Evolutionary conservation across 1,140 invertebrate species (phyloP), one percentile per base, ranked within the genome.

Genomic region (Zelostemma sp.): DNA sequence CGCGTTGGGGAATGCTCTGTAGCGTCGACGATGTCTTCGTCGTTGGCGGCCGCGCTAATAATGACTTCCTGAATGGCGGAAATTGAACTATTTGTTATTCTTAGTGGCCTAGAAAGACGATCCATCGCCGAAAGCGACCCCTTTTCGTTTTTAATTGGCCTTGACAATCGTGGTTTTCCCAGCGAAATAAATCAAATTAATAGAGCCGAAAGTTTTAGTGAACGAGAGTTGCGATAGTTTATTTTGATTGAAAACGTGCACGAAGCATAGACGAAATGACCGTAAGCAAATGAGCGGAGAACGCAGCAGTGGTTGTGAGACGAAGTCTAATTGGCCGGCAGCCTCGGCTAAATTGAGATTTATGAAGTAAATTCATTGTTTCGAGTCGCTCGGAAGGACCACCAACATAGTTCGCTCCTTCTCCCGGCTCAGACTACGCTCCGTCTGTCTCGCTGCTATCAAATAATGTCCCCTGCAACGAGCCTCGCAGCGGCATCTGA

Each of bases 321-420:
- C 81, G 79, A 78, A 81, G 78, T 81, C 84, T 83, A 85, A 85
- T 85, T 82, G 81, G 76, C 58, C 74, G 68, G 71, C 74, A 72
- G 76, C 67, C 71, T 74, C 72, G 69, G 63, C 61, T 83, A 79
- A 85, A 85, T 85, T 84, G 76, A 83, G 81, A 85, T 85, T 85
- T 83, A 85, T 83, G 80, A 82, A 84, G 81, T 81, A 83, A 83
- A 85, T 83, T 84, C 80, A 82, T 84, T 83, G 82, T 83, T 82
- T 81, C 72, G 79, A 79, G 69, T 78, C 60, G 75, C 66, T 74
- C 75, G 69, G 46, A 74, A 71, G 78, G 80, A 82, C 82, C 82
- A 82, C 82, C 81, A 80, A 74, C 79, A 78, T 75, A 58, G 74
- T 66, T 68, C 68, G 77, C 70, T 67, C 63, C 40, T 73, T 35